A percentile compares a stretch with the other conserved stretches of the same genome.
phyloP scores from a whole-genome alignment of 2,888 invertebrate genomes.

The Drosophila greeni region DNA sequence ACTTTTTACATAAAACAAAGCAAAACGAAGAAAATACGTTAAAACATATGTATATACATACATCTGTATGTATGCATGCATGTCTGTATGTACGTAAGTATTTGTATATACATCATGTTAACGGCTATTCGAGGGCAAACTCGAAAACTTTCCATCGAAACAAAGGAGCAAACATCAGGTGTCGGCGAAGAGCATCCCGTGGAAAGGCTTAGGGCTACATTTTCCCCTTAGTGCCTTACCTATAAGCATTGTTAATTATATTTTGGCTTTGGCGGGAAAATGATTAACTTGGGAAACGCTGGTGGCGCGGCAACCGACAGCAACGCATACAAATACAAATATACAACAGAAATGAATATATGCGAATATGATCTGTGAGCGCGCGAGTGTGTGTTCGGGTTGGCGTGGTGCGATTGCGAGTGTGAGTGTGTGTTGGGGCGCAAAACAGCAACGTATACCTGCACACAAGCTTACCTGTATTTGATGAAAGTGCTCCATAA shows the following conservation, averaged over 20 bases:
- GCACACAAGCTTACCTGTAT: constrained; percentile 77
- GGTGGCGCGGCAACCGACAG: constrained; percentile 40
- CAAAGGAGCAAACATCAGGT: constrained; percentile 14
- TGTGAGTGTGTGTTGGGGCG: constrained; percentile 22
- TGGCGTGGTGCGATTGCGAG: constrained; percentile 12
- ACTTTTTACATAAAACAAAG: constrained; percentile 33
- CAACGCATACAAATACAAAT: constrained; percentile 24
- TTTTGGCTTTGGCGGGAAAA: constrained; percentile 41
- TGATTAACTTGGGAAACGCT: constrained; percentile 31
- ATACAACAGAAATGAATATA: constrained; percentile 5
- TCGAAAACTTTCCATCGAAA: constrained; percentile 25
- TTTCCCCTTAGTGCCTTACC: not conserved
- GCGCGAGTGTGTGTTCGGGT: constrained; percentile 13
- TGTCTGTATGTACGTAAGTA: constrained; percentile 8
- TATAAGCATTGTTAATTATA: constrained; percentile 14
- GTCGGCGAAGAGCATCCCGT: constrained; percentile 5
- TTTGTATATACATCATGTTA: constrained; percentile 20
- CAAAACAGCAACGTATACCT: constrained; percentile 34
- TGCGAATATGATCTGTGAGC: constrained; percentile 15
- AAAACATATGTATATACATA: constrained; percentile 28
- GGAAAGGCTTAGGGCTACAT: constrained; percentile 1
- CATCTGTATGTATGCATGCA: constrained; percentile 1
- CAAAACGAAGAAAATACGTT: constrained; percentile 32
- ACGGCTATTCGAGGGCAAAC: constrained; percentile 4
- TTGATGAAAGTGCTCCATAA: constrained; percentile 78